Conservation (phyloP, 2,888 invertebrate species). For the Polydrusus cervinus region DNA sequence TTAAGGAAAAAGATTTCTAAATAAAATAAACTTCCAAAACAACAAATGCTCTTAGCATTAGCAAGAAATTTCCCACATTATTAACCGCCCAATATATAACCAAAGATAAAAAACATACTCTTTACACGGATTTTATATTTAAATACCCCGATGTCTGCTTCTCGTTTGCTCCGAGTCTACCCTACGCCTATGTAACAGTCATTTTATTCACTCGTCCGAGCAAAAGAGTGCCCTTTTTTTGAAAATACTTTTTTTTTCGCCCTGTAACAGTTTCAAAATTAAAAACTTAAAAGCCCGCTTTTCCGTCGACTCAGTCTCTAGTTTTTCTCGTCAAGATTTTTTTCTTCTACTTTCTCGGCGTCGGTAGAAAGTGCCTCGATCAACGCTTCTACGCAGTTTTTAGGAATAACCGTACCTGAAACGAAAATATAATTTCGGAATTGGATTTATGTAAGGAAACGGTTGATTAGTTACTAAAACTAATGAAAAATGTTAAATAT, state of each 20-base stretch:
- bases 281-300: slow-evolving; percentile 44
- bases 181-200: slow-evolving; percentile 48
- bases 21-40: too few relatives aligned
- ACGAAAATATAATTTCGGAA: neutral
- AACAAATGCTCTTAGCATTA: too few relatives aligned
- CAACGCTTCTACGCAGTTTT: slow-evolving; percentile 87
- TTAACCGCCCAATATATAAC: neutral
- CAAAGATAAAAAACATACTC: slow-evolving; percentile 21
- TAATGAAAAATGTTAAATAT: too few relatives aligned
- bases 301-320: slow-evolving; percentile 58
- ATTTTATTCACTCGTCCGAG: slow-evolving; percentile 32
- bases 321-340: slow-evolving; percentile 70
- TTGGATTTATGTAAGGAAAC: neutral
- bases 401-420: slow-evolving; percentile 89
- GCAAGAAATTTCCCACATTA: too few relatives aligned
- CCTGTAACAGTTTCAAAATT: slow-evolving; percentile 62
- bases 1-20: too few relatives aligned
- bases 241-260: slow-evolving; percentile 64
- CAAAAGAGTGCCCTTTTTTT: slow-evolving; percentile 45
- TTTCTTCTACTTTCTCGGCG: slow-evolving; percentile 87
- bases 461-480: neutral
- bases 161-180: neutral
- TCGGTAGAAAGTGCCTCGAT: slow-evolving; percentile 86
- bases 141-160: slow-evolving; percentile 13
- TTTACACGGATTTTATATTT: neutral